Conservation (phyloP, 2,797 vertebrate species). For the Phalloptychus januarius region DNA sequence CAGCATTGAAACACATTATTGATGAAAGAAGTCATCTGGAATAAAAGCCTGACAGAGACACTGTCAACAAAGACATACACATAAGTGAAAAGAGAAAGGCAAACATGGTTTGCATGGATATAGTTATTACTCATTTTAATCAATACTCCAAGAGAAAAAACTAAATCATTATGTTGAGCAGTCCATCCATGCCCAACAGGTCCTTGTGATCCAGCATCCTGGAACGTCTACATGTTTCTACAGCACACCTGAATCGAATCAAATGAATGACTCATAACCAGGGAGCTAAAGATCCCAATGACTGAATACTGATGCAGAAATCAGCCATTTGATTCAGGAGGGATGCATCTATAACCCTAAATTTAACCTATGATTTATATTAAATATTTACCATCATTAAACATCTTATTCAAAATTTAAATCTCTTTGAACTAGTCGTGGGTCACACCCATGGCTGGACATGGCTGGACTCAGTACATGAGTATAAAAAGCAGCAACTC, state of each 20-base stretch:
- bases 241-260: too few relatives aligned
- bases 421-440: background rate
- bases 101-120: slow-evolving; percentile 23
- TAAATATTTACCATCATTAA: slow-evolving; percentile 19
- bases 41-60: slow-evolving; percentile 54
- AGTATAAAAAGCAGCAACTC: background rate
- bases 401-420: slow-evolving; percentile 14
- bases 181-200: background rate
- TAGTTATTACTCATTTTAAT: slow-evolving; percentile 39
- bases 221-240: too few relatives aligned
- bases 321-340: background rate
- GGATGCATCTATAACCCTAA: background rate
- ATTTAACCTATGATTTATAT: background rate
- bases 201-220: too few relatives aligned
- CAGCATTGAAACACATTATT: slow-evolving; percentile 53
- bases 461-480: background rate
- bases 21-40: slow-evolving; percentile 61
- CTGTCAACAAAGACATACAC: slow-evolving; percentile 9
- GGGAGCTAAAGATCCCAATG: background rate
- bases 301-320: background rate
- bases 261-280: too few relatives aligned
- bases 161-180: background rate
- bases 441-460: background rate
- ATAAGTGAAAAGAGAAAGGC: slow-evolving; percentile 17
- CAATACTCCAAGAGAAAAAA: background rate